A percentile compares a stretch with the other conserved stretches of the same genome.
These are phyloP conservation scores for Euphonia xanthogaster DNA, from an alignment of 2,797 vertebrate genomes.

Conservation along the genomic window DNA sequence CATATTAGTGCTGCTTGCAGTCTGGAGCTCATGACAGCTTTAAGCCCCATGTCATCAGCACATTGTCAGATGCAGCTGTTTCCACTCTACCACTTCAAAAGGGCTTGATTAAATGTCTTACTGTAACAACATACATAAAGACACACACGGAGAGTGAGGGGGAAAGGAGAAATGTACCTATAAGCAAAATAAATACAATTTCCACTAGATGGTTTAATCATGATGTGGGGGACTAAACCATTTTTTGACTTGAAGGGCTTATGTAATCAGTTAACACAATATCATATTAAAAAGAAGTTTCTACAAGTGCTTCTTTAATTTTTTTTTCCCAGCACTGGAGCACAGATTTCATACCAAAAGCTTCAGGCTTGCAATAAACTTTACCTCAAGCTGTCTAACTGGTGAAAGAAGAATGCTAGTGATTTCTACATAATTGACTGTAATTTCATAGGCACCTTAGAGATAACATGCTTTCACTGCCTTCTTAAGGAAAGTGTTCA, in stretches of 20 bases:
- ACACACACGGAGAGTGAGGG: slow-evolving; percentile 30
- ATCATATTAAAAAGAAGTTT: slow-evolving; percentile 55
- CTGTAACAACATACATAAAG: slow-evolving; percentile 57
- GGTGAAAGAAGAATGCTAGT: not conserved
- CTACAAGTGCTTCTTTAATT: slow-evolving; percentile 6
- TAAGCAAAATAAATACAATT: slow-evolving; percentile 62
- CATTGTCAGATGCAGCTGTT: slow-evolving; percentile 69
- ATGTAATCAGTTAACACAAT: slow-evolving; percentile 51
- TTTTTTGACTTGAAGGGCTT: slow-evolving; percentile 37
- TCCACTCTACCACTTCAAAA: slow-evolving; percentile 70
- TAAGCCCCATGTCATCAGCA: slow-evolving; percentile 56
- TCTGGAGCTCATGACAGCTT: slow-evolving; percentile 60
- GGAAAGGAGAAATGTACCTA: slow-evolving; percentile 52
- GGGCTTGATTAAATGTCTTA: slow-evolving; percentile 68
- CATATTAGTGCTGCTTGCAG: slow-evolving; percentile 50
- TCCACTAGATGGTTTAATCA: slow-evolving; percentile 31
- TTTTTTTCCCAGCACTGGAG: not conserved
- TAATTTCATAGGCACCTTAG: slow-evolving; percentile 14
- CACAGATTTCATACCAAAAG: slow-evolving; percentile 12
- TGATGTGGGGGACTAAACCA: slow-evolving; percentile 4
- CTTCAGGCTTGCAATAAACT: not conserved
- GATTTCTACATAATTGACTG: slow-evolving; percentile 9
- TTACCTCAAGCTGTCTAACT: not conserved
- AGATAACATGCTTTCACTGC: slow-evolving; percentile 17
- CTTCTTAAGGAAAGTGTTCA: not conserved